phyloP scores from a whole-genome alignment of 2,113 vertebrate genomes.

The Urocynchramus pylzowi region DNA sequence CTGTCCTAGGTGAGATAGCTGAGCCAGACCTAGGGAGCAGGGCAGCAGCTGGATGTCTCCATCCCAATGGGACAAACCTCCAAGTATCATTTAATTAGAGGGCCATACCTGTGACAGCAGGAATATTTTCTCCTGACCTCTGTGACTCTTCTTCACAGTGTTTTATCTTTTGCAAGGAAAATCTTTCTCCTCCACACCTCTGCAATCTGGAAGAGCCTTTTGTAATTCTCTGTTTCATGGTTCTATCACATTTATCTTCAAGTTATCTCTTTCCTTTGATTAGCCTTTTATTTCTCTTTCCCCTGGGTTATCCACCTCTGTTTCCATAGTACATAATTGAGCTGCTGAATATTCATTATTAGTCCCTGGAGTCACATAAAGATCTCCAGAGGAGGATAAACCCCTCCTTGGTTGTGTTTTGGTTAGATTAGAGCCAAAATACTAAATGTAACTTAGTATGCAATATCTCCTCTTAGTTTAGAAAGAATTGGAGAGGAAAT shows the following conservation, averaged over 20 bases:
- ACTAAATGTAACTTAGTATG: neutral
- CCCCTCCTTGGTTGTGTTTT: neutral
- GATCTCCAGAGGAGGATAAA: slow-evolving; percentile 24
- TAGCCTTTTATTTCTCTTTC: slow-evolving; percentile 42
- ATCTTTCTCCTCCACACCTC: neutral
- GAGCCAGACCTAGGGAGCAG: neutral
- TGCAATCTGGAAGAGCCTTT: neutral
- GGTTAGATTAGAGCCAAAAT: slow-evolving; percentile 22
- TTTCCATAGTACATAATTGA: slow-evolving; percentile 21
- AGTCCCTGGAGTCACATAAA: neutral
- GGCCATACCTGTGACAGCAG: neutral
- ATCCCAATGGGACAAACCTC: neutral
- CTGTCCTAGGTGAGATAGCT: neutral
- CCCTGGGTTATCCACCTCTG: neutral
- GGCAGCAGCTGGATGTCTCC: neutral
- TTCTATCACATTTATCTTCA: neutral
- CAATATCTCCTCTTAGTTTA: neutral
- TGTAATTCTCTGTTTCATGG: neutral
- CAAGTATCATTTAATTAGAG: neutral
- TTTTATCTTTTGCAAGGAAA: neutral
- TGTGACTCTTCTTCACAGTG: neutral
- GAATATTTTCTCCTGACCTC: neutral
- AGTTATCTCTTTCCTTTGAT: slow-evolving; percentile 11
- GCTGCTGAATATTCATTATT: slow-evolving; percentile 28
- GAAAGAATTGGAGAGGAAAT: neutral